These are phyloP conservation scores for Marasmarcha lunaedactyla DNA, from an alignment of 2,888 invertebrate species.

Conservation along the genomic window DNA sequence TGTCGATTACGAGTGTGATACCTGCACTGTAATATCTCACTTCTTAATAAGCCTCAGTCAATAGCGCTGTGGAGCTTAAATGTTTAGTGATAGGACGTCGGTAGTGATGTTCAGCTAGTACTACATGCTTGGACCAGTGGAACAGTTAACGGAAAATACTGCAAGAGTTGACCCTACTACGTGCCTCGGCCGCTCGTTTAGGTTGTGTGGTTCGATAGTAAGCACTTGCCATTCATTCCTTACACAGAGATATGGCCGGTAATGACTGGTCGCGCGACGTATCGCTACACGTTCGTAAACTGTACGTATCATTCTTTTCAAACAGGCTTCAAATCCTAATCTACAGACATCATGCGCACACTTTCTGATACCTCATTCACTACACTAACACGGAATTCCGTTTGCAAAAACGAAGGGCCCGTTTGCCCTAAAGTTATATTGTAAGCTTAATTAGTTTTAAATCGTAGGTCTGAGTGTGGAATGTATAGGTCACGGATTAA, in stretches of 20 bases:
- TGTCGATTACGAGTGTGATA: no score
- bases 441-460: conserved; percentile 18
- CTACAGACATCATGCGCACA: conserved; percentile 50
- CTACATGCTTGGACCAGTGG: conserved; percentile 21
- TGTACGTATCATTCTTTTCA: conserved; percentile 51
- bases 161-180: conserved; percentile 40
- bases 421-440: no score
- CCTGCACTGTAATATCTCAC: no score
- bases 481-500: conserved; percentile 44
- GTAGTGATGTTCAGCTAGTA: no score
- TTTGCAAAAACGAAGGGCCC: background rate
- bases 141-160: conserved; percentile 40
- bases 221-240: conserved; percentile 59
- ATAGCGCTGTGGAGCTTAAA: no score
- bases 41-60: no score
- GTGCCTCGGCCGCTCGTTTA: conserved; percentile 48
- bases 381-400: conserved; percentile 23
- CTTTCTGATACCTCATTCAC: conserved; percentile 36
- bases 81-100: no score
- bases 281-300: conserved; percentile 62
- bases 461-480: conserved; percentile 11
- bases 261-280: conserved; percentile 54
- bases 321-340: conserved; percentile 50
- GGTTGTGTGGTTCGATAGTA: conserved; percentile 45
- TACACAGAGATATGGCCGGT: conserved; percentile 60